phyloP scores from a whole-genome alignment of 2,888 invertebrate genomes.

The Lepidocyrtinus sp. region DNA sequence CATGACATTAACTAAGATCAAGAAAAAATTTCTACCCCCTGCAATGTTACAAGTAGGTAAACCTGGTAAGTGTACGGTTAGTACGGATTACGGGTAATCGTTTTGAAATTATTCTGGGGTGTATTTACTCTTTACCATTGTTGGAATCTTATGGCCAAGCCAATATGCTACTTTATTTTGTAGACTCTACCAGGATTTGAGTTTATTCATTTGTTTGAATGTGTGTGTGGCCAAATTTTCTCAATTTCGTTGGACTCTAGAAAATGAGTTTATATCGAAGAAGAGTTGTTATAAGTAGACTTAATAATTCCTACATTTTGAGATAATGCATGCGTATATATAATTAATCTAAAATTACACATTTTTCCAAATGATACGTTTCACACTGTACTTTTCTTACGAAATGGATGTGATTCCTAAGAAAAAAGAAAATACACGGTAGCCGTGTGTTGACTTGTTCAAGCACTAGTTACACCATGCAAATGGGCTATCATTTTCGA shows the following conservation, averaged over 20 bases:
- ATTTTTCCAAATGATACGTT: conserved; percentile 51
- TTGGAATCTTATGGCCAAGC: no score
- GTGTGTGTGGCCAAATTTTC: conserved; percentile 49
- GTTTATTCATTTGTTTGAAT: conserved; percentile 19
- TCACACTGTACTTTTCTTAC: not conserved
- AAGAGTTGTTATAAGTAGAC: not conserved
- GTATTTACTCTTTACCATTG: no score
- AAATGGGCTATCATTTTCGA: conserved; percentile 9
- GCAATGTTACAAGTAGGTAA: no score
- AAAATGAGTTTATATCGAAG: conserved; percentile 3
- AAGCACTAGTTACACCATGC: conserved; percentile 4
- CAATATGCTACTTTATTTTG: no score
- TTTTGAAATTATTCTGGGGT: no score
- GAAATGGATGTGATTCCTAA: not conserved
- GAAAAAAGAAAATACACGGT: not conserved
- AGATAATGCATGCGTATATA: conserved; percentile 29
- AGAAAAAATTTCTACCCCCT: no score
- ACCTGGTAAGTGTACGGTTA: no score
- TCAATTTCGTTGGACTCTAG: conserved; percentile 1
- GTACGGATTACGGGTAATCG: no score
- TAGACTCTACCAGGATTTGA: no score
- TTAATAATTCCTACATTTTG: conserved; percentile 27
- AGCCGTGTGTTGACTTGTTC: conserved; percentile 18
- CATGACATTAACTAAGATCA: no score
- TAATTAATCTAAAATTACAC: conserved; percentile 55